Conservation (phyloP, 1,140 invertebrate genomes). For the Drosophila nannoptera region DNA sequence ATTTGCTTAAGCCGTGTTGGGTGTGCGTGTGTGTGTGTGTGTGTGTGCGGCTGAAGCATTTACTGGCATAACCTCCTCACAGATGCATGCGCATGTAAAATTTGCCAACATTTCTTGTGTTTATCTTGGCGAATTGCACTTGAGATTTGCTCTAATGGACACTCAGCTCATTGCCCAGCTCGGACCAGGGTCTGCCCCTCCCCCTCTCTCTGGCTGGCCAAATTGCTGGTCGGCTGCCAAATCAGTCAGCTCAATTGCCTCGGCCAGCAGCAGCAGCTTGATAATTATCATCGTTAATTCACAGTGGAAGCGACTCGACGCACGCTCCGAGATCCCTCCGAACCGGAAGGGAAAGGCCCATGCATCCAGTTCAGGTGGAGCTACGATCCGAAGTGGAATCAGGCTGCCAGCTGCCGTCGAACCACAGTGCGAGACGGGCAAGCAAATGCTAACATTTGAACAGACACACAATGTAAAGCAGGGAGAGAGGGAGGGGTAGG, state of each 20-base stretch:
- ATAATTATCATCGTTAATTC: slow-evolving; percentile 50
- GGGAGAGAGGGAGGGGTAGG: background rate
- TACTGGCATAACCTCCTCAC: background rate
- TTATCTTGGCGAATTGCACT: slow-evolving; percentile 43
- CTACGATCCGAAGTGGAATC: no score
- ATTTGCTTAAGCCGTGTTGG: slow-evolving; percentile 34
- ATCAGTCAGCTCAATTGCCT: slow-evolving; percentile 56
- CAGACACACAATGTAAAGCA: slow-evolving; percentile 26
- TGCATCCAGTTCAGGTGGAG: no score
- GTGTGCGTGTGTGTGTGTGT: background rate
- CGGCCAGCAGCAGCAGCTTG: slow-evolving; percentile 26
- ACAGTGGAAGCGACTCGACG: slow-evolving; percentile 7
- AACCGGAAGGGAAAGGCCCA: no score
- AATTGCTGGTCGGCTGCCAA: slow-evolving; percentile 39
- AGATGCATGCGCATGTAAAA: slow-evolving; percentile 5
- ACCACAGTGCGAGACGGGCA: slow-evolving; percentile 6
- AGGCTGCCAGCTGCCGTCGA: no score
- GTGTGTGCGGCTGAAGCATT: no score
- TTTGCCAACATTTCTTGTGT: slow-evolving; percentile 26
- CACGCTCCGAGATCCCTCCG: no score
- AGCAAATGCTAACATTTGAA: slow-evolving; percentile 18
- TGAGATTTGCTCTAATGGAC: slow-evolving; percentile 43
- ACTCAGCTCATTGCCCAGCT: slow-evolving; percentile 7
- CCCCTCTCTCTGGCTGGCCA: background rate
- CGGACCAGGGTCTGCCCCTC: background rate